Evolutionary conservation across 2,888 invertebrate genomes (phyloP).

Genomic region (Tiphia femorata): DNA sequence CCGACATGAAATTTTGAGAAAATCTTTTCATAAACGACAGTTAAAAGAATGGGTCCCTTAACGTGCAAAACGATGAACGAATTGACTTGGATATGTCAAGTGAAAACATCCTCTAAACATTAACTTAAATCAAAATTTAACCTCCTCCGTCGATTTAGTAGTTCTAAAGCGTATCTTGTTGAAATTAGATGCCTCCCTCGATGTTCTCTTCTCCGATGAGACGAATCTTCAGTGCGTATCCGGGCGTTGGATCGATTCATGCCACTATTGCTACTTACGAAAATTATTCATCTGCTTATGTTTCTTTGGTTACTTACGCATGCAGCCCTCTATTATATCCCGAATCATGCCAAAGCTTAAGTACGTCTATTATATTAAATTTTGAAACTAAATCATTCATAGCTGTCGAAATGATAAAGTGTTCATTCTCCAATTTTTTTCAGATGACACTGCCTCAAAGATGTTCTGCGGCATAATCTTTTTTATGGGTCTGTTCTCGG

Average conservation of each 20-base stretch:
- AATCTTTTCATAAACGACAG: no score
- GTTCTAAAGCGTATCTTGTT: constrained; percentile 11
- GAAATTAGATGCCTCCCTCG: constrained; percentile 55
- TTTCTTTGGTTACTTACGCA: constrained; percentile 77
- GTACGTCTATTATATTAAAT: constrained; percentile 25
- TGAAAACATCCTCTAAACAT: no score
- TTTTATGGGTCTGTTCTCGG: constrained; percentile 75
- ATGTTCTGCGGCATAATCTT: constrained; percentile 70
- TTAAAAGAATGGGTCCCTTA: no score
- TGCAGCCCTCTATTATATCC: constrained; percentile 71
- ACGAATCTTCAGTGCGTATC: constrained; percentile 74
- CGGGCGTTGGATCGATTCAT: constrained; percentile 75
- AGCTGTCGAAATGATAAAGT: not conserved
- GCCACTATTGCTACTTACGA: constrained; percentile 71
- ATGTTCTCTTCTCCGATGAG: constrained; percentile 60
- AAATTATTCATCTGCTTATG: constrained; percentile 74
- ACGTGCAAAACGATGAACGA: no score
- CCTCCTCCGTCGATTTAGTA: no score
- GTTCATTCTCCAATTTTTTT: constrained; percentile 22
- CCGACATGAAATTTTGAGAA: no score
- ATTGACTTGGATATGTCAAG: no score
- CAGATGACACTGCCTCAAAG: constrained; percentile 31
- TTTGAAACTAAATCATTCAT: not conserved
- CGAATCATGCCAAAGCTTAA: constrained; percentile 18
- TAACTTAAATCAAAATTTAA: no score